phyloP scores from a whole-genome alignment of 64 coral and sea anemone species.

The Stichodactyla mertensii region DNA sequence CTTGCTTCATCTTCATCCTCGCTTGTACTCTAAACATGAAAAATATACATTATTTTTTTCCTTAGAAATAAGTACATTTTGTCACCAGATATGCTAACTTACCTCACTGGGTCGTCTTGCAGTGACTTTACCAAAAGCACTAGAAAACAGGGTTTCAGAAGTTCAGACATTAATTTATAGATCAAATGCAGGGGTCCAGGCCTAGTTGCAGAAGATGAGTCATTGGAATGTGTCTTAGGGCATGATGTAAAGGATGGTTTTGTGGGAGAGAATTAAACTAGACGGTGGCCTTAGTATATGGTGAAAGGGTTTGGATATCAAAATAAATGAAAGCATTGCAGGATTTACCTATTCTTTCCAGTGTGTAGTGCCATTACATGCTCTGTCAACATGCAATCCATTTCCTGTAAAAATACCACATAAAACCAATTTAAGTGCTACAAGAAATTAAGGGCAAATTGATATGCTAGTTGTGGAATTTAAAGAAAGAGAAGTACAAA shows the following conservation, averaged over 20 bases:
- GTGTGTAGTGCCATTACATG: slow-evolving; percentile 97
- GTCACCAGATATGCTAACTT: neutral
- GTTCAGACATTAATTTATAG: neutral
- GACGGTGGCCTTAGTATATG: too few relatives aligned
- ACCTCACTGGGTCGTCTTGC: slow-evolving; percentile 37
- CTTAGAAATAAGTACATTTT: too few relatives aligned
- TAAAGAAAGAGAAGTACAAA: slow-evolving; percentile 17
- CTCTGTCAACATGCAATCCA: slow-evolving; percentile 92
- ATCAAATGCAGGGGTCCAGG: neutral
- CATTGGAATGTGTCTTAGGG: neutral
- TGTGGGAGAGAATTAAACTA: too few relatives aligned
- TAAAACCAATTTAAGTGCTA: neutral
- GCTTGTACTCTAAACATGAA: neutral
- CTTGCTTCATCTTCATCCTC: slow-evolving; percentile 59
- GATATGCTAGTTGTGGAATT: neutral
- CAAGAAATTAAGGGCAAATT: neutral
- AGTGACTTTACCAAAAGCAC: slow-evolving; percentile 37
- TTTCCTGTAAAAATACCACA: slow-evolving; percentile 66
- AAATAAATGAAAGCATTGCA: too few relatives aligned
- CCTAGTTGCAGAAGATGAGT: too few relatives aligned
- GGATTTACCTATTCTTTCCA: slow-evolving; percentile 84
- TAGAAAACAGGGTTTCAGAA: neutral
- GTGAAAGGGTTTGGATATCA: too few relatives aligned
- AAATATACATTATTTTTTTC: neutral
- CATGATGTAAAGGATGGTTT: too few relatives aligned